These are phyloP conservation scores for Pantherophis guttatus DNA, from an alignment of 2,113 vertebrate species.

Conservation along the genomic window DNA sequence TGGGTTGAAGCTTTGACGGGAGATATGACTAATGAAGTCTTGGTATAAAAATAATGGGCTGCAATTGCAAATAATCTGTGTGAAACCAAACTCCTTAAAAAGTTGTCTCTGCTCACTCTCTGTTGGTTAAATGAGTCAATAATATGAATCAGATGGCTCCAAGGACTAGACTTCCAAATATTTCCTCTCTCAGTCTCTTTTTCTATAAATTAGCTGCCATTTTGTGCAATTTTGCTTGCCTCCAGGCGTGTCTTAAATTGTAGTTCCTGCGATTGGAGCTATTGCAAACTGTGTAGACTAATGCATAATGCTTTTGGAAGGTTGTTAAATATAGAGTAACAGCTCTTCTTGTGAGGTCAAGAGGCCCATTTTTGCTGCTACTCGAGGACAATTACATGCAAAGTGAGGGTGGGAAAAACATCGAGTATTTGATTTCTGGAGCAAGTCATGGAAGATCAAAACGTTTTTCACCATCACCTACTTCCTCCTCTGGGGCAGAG, in stretches of 20 bases:
- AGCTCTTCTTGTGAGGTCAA: slow-evolving; percentile 81
- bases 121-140: slow-evolving; percentile 84
- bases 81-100: slow-evolving; percentile 81
- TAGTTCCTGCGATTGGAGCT: slow-evolving; percentile 76
- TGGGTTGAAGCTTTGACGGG: slow-evolving; percentile 88
- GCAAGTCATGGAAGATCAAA: slow-evolving; percentile 38
- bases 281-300: slow-evolving; percentile 78
- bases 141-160: slow-evolving; percentile 83
- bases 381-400: slow-evolving; percentile 66
- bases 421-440: slow-evolving; percentile 29
- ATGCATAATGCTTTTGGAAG: slow-evolving; percentile 77
- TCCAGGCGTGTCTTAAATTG: slow-evolving; percentile 78
- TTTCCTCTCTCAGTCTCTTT: slow-evolving; percentile 71
- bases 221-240: slow-evolving; percentile 80
- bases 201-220: slow-evolving; percentile 81
- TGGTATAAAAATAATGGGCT: slow-evolving; percentile 95
- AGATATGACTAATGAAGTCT: slow-evolving; percentile 98
- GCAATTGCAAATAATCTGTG: slow-evolving; percentile 79
- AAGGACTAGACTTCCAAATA: slow-evolving; percentile 76
- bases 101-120: slow-evolving; percentile 84
- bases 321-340: slow-evolving; percentile 74
- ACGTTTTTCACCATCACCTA: slow-evolving; percentile 30
- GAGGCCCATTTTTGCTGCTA: slow-evolving; percentile 68
- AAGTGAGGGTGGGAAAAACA: slow-evolving; percentile 46
- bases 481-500: neutral